Percentiles rank a stretch among this genome's conserved stretches.
Evolutionary conservation across 2,888 invertebrate species (phyloP).

Genomic region (Elgonia sp.): DNA sequence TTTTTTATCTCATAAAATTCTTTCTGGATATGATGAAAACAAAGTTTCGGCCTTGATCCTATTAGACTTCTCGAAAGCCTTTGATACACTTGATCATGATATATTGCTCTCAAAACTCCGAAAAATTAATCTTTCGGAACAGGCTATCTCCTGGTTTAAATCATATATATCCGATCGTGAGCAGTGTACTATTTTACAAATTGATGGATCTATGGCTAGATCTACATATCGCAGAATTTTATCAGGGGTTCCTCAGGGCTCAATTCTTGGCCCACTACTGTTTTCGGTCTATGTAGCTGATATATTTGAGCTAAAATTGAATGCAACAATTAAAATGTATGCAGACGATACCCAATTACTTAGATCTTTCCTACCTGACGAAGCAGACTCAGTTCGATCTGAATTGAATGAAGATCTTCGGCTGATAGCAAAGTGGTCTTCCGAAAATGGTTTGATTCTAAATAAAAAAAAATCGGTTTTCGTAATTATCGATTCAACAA

Average conservation of each 20-base stretch:
- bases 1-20: background rate
- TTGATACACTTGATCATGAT: slow-evolving; percentile 16
- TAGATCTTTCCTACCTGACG: background rate
- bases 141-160: background rate
- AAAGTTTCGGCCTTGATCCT: background rate
- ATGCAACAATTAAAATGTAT: slow-evolving; percentile 11
- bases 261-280: background rate
- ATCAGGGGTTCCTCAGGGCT: background rate
- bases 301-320: background rate
- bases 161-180: background rate
- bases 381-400: background rate
- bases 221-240: too few species aligned
- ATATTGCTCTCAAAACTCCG: slow-evolving; percentile 8
- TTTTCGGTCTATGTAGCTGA: background rate
- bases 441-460: background rate
- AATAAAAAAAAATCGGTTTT: background rate
- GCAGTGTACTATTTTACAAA: background rate
- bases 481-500: background rate
- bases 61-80: slow-evolving; percentile 44
- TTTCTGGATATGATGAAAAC: background rate
- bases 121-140: background rate
- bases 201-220: too few species aligned
- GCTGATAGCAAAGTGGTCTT: background rate
- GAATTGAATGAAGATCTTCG: slow-evolving; percentile 1
- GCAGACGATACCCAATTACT: slow-evolving; percentile 29